These are phyloP conservation scores for Hippasteria phrygiana DNA, from an alignment of 53 echinoderm and acorn worm species.

Conservation along the genomic window DNA sequence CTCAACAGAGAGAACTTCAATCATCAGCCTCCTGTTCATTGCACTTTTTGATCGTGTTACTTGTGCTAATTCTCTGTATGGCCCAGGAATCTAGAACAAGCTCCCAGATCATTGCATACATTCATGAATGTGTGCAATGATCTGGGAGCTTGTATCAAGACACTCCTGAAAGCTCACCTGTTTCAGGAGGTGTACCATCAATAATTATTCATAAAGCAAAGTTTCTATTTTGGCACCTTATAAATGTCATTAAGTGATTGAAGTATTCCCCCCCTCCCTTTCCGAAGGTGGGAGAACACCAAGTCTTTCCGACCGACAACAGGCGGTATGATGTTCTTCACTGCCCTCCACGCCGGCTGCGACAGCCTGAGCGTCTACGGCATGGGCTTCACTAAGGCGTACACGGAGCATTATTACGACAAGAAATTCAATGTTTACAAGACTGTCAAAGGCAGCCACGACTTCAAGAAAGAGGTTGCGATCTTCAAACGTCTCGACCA, in stretches of 20 bases:
- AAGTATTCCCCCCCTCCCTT: not conserved
- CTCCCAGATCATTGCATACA: no score
- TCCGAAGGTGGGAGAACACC: constrained; percentile 84
- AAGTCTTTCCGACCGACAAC: constrained; percentile 93
- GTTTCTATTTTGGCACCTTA: not conserved
- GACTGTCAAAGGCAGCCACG: constrained; percentile 81
- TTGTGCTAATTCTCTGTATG: no score
- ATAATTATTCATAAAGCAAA: no score
- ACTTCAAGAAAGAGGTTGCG: constrained; percentile 80
- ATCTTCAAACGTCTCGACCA: constrained; percentile 74
- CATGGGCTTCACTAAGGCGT: constrained; percentile 84
- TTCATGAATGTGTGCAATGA: no score
- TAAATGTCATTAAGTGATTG: not conserved
- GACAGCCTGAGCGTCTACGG: constrained; percentile 88
- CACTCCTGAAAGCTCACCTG: no score
- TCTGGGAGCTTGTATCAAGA: no score
- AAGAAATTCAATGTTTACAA: constrained; percentile 58
- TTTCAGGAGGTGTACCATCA: no score
- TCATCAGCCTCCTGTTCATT: no score
- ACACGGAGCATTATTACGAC: constrained; percentile 95
- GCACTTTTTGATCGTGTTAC: no score
- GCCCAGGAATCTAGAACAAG: no score
- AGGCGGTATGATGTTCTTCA: constrained; percentile 91
- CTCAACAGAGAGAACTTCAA: no score
- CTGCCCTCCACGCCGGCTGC: constrained; percentile 89